These are phyloP conservation scores for Esox lucius DNA, from an alignment of 2,797 vertebrate species.

Conservation along the genomic window DNA sequence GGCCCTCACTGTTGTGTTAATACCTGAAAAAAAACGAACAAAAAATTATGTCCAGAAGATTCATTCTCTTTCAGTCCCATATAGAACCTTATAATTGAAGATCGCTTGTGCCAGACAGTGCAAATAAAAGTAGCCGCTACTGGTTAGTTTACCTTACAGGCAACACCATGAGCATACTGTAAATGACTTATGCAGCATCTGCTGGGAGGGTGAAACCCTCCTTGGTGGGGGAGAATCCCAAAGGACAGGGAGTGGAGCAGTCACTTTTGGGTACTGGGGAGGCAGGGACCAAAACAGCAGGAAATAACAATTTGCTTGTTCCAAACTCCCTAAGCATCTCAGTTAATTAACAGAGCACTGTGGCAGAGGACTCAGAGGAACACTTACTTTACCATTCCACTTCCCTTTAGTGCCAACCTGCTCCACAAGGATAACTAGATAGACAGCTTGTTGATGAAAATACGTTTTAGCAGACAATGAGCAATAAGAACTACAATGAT, in stretches of 20 bases:
- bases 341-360: constrained; percentile 57
- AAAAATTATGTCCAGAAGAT: no score
- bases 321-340: constrained; percentile 55
- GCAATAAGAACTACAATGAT: no score
- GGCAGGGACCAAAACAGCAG: constrained; percentile 41
- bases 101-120: background rate
- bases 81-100: background rate
- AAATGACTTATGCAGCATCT: constrained; percentile 16
- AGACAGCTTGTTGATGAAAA: no score
- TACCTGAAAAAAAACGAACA: no score
- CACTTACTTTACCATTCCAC: constrained; percentile 3
- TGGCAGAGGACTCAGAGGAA: constrained; percentile 38
- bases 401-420: background rate
- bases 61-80: background rate
- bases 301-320: constrained; percentile 69
- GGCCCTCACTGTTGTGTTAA: no score
- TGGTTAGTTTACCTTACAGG: constrained; percentile 8
- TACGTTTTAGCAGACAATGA: no score
- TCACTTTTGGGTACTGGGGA: background rate
- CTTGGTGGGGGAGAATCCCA: constrained; percentile 5
- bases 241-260: background rate
- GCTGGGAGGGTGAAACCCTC: background rate
- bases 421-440: no score
- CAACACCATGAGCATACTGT: background rate
- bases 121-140: background rate